Percentiles rank a stretch among this genome's conserved stretches.
Evolutionary conservation across 1,140 invertebrate species (phyloP).

Genomic region (Polypedilum pembai): DNA sequence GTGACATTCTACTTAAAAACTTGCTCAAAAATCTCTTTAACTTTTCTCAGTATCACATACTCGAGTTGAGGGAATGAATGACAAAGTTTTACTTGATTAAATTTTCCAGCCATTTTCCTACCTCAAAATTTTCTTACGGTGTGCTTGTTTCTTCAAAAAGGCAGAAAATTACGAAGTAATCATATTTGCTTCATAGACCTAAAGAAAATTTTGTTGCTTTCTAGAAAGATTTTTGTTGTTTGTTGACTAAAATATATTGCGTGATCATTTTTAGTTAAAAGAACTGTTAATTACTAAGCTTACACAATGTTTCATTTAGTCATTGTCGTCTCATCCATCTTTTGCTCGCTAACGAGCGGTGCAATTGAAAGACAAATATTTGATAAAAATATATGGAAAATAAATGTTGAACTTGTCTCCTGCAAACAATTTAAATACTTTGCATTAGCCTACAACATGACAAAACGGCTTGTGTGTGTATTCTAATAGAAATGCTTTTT

Average conservation of each 20-base stretch:
- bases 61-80: neutral
- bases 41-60: neutral
- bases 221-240: neutral
- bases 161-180: neutral
- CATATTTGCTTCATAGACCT: no score
- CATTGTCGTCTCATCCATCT: neutral
- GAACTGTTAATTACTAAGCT: conserved; percentile 13
- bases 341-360: neutral
- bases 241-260: neutral
- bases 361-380: conserved; percentile 25
- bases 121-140: conserved; percentile 13
- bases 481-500: neutral
- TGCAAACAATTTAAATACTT: conserved; percentile 6
- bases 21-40: neutral
- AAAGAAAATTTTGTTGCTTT: neutral
- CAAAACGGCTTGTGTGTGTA: neutral
- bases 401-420: neutral
- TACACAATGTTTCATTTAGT: neutral
- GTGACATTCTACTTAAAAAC: neutral
- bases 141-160: neutral
- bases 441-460: conserved; percentile 16
- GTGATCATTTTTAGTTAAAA: neutral
- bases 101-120: conserved; percentile 11
- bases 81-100: conserved; percentile 24
- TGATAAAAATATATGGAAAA: neutral